Conservation (phyloP, 2,888 invertebrate species). For the Tachina grossa region DNA sequence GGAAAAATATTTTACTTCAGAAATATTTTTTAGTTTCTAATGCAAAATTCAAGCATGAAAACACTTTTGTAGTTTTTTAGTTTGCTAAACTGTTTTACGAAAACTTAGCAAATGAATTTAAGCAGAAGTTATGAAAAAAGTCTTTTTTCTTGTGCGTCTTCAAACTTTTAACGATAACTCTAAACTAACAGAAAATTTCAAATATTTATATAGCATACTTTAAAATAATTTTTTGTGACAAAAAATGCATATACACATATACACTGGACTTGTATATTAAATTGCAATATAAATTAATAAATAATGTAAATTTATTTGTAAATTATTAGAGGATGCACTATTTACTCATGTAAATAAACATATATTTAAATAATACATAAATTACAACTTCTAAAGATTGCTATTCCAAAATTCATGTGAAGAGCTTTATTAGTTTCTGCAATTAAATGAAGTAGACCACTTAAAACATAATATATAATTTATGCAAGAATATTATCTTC, state of each 20-base stretch:
- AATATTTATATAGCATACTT: not conserved
- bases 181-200: not conserved
- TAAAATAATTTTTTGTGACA: not conserved
- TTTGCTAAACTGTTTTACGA: constrained; percentile 13
- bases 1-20: not conserved
- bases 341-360: no score
- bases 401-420: no score
- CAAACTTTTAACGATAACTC: not conserved
- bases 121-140: not conserved
- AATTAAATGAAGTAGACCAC: no score
- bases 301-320: no score
- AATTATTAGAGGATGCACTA: no score
- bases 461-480: no score
- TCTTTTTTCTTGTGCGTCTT: not conserved
- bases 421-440: no score
- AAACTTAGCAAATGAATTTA: constrained; percentile 6
- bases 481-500: no score
- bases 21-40: constrained; percentile 25
- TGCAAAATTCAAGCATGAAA: constrained; percentile 21
- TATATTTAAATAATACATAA: no score
- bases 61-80: constrained; percentile 5
- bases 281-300: no score
- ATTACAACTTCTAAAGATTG: no score
- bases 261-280: no score
- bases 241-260: not conserved